Percentiles rank a stretch among this genome's conserved stretches.
Evolutionary conservation across 1,140 invertebrate genomes (phyloP).

Genomic region (Lasioglossum baleicum): DNA sequence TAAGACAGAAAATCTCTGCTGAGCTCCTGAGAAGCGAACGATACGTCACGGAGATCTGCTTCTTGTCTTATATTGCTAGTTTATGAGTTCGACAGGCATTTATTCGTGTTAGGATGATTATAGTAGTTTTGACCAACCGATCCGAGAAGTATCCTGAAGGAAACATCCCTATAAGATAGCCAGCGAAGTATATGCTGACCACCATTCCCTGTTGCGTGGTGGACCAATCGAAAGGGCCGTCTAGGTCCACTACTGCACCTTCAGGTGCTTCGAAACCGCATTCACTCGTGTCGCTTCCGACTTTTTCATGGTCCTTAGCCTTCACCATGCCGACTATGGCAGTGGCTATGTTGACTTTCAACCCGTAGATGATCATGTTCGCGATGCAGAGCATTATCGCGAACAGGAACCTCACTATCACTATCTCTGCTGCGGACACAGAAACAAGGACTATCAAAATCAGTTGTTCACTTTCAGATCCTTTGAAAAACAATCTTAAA

Average conservation of each 20-base stretch:
- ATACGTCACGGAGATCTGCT: too few species aligned
- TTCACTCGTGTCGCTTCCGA: conserved; percentile 25
- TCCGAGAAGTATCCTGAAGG: conserved; percentile 82
- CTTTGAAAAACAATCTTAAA: too few species aligned
- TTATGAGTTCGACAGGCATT: too few species aligned
- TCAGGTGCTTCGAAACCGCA: conserved; percentile 55
- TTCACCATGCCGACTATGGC: conserved; percentile 94
- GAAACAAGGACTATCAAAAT: too few species aligned
- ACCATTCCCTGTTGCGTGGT: conserved; percentile 85
- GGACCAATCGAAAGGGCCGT: conserved; percentile 87
- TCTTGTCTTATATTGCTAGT: too few species aligned
- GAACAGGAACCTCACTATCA: conserved; percentile 71
- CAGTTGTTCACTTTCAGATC: too few species aligned
- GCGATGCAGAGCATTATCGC: conserved; percentile 78
- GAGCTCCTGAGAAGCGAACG: too few species aligned
- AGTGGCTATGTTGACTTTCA: conserved; percentile 92
- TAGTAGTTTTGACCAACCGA: conserved; percentile 62
- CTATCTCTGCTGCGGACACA: conserved; percentile 25
- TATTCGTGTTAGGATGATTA: too few species aligned
- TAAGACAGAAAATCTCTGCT: too few species aligned
- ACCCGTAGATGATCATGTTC: conserved; percentile 87
- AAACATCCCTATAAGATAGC: conserved; percentile 88
- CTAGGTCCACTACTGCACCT: conserved; percentile 67
- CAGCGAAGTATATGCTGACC: conserved; percentile 91
- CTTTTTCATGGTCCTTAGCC: conserved; percentile 68